Base-by-base conservation (phyloP, 2,888 invertebrate genomes). In the Lepidochitona cinerea region DNA sequence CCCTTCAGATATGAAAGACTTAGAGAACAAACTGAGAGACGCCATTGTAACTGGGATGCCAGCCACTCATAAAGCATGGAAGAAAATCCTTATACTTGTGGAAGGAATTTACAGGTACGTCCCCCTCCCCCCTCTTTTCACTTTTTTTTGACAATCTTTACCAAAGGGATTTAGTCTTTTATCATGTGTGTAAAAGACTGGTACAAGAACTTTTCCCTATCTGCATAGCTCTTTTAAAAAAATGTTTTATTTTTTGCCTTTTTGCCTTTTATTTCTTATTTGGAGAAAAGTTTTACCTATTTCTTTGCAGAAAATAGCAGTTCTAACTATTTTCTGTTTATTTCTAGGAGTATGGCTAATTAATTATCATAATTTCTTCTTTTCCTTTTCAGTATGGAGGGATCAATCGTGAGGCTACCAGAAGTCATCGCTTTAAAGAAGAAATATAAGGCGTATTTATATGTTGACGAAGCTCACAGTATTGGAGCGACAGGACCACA, bases 391-490 rank as follows among this genome's bases (percentile, higher is more conserved):
- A 92, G 97, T 89, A 99, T 99, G 99, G 99, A 99, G 92, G 99
- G 99, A 0, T 96, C 98, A 0, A 94, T 99, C 76, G 96, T 95
- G 67, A 94, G 95, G 83, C 93, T 99, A 85, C 96, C 96, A 0
- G 96, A 96, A 87, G 93, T 99, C 71, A 93, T 99, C 82, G 94
- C 93, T 32, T 92, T 99, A 69, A 99, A 99, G 92, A 95, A 95
- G 90, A 97, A 96, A 89, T 98, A 98, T 91, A 96, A 97, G 76
- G 96, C 97, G 33, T 97, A 97, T 90, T 92, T 99, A 81, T 99
- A 98, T 92, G 92, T 99, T 87, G 99, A 99, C 91, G 99, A 99
- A 92, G 99, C 99, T 65, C 99, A 99, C 92, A 97, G 97, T 87
- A 94, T 98, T 75, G 99, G 99, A 71, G 98, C 99, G 0, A 93